Evolutionary conservation across 2,113 vertebrate species (phyloP).

Genomic region (Beaufortia kweichowensis): DNA sequence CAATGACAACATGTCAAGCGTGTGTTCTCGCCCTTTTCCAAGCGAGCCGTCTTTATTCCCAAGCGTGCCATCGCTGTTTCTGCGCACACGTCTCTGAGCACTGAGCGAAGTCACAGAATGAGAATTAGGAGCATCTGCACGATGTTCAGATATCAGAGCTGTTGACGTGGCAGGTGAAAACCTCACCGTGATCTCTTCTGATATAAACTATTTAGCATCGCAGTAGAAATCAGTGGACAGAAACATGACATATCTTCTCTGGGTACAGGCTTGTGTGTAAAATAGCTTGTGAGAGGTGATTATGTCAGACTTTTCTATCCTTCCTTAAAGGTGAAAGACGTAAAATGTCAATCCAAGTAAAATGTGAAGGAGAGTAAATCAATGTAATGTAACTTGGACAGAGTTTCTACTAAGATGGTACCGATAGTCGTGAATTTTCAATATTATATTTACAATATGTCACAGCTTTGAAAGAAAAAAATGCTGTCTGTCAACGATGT

Average conservation of each 20-base stretch:
- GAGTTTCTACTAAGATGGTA: neutral
- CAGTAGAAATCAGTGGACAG: neutral
- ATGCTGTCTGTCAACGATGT: no score
- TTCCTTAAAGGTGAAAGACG: neutral
- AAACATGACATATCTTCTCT: neutral
- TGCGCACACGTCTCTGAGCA: neutral
- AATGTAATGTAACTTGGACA: no score
- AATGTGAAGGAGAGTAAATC: neutral
- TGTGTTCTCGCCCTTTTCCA: neutral
- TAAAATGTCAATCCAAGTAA: no score
- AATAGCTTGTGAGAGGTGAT: neutral
- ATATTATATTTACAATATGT: neutral
- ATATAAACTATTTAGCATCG: neutral
- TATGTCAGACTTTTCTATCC: neutral
- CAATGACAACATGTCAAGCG: slow-evolving; percentile 26
- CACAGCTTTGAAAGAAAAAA: no score
- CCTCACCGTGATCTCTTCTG: neutral
- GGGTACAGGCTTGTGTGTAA: neutral
- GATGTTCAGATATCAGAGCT: slow-evolving; percentile 4
- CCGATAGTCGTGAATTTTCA: no score
- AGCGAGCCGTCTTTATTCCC: slow-evolving; percentile 2
- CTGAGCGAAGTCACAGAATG: neutral
- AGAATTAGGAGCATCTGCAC: slow-evolving; percentile 16
- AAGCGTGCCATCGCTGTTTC: neutral
- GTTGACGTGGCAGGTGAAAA: slow-evolving; percentile 16